Evolutionary conservation across 2,888 invertebrate species (phyloP).

Genomic region (Sturmia bella): DNA sequence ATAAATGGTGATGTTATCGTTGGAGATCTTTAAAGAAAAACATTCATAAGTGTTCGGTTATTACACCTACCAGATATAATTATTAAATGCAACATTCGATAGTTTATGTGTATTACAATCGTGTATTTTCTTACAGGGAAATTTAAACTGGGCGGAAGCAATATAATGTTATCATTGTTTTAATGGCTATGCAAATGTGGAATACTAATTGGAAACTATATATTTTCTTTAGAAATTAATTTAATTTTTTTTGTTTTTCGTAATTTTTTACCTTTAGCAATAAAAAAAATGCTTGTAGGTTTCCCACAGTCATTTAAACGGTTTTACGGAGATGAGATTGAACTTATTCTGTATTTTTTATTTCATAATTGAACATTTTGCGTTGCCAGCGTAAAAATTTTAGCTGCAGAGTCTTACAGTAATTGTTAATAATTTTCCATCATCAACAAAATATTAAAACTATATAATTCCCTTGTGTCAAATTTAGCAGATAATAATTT

Average conservation of each 20-base stretch:
- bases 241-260: neutral
- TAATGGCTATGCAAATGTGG: constrained; percentile 53
- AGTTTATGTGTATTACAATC: neutral
- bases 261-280: neutral
- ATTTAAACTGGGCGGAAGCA: constrained; percentile 57
- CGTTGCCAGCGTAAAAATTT: too few species aligned
- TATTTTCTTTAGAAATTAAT: too few species aligned
- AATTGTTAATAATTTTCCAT: too few species aligned
- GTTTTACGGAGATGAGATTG: too few species aligned
- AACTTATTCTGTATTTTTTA: too few species aligned
- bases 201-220: constrained; percentile 50
- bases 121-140: constrained; percentile 37
- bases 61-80: constrained; percentile 42
- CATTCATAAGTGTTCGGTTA: constrained; percentile 21
- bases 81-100: constrained; percentile 1
- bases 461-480: too few species aligned
- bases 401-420: too few species aligned
- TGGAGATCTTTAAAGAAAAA: constrained; percentile 33
- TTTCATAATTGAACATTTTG: too few species aligned
- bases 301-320: too few species aligned
- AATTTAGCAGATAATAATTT: too few species aligned
- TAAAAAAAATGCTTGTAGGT: too few species aligned
- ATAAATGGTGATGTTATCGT: constrained; percentile 30
- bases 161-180: constrained; percentile 64
- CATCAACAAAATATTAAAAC: too few species aligned